Percentiles rank a stretch among this genome's conserved stretches.
These are phyloP conservation scores for Bugula neritina DNA, from an alignment of 2,888 invertebrate species.

Conservation along the genomic window DNA sequence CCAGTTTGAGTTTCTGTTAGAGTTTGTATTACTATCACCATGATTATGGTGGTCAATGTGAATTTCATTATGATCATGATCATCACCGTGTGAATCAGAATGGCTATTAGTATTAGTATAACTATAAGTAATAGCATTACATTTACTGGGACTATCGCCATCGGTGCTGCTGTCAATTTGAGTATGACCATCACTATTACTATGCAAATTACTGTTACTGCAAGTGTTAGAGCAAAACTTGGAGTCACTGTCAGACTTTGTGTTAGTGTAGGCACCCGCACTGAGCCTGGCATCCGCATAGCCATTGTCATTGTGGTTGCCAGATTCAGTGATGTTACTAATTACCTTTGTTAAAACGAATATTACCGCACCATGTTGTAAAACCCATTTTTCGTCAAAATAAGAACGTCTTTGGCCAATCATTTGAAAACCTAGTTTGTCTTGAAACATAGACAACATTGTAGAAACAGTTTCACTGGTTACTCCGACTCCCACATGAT, in stretches of 20 bases:
- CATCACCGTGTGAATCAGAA: too few species aligned
- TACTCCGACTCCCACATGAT: constrained; percentile 14
- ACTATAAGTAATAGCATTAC: too few species aligned
- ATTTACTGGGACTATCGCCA: too few species aligned
- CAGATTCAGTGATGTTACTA: background rate
- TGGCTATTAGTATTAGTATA: too few species aligned
- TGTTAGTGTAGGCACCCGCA: background rate
- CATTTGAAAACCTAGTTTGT: constrained; percentile 5
- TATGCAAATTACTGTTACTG: too few species aligned
- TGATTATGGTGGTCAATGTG: too few species aligned
- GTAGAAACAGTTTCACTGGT: background rate
- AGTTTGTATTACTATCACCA: too few species aligned
- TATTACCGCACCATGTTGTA: background rate
- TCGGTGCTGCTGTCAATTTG: too few species aligned
- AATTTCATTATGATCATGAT: too few species aligned
- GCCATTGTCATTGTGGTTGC: background rate
- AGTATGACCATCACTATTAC: background rate
- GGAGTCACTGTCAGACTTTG: background rate
- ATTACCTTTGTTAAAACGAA: background rate
- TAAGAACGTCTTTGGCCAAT: background rate
- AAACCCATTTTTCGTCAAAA: constrained; percentile 13
- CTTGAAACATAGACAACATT: background rate
- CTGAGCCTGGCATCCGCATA: background rate
- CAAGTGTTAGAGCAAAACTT: background rate
- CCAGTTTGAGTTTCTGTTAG: too few species aligned